A percentile compares a stretch with the other conserved stretches of the same genome.
phyloP scores from a whole-genome alignment of 2,113 vertebrate genomes.

The Cnemophilus loriae region DNA sequence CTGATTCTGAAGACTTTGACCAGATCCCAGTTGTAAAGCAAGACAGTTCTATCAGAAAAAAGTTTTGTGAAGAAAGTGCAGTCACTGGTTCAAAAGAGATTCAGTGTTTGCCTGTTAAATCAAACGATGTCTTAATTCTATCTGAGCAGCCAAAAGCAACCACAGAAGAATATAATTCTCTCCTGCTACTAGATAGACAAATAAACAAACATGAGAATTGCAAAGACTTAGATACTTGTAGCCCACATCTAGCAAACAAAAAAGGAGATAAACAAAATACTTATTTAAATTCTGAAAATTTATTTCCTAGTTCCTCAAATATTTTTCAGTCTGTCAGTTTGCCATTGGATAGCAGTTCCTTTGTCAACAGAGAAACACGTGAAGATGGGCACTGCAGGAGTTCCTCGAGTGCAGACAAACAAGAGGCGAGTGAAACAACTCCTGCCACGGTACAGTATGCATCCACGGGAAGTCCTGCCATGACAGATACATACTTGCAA shows the following conservation, averaged over 20 bases:
- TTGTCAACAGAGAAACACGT: neutral
- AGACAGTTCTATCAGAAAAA: neutral
- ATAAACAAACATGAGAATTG: neutral
- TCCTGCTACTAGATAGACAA: neutral
- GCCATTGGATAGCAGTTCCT: neutral
- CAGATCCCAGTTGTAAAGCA: constrained; percentile 30
- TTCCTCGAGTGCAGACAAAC: neutral
- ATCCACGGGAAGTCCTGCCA: neutral
- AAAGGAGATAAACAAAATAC: neutral
- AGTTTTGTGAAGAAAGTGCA: neutral
- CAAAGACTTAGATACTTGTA: neutral
- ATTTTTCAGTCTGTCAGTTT: neutral
- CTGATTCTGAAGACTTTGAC: constrained; percentile 45
- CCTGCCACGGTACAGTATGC: neutral
- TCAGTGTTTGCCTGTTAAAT: neutral
- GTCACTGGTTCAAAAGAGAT: neutral
- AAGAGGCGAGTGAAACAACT: neutral
- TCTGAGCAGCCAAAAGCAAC: neutral
- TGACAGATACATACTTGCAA: neutral
- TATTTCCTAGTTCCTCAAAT: neutral
- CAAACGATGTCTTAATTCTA: neutral
- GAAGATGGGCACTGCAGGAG: neutral
- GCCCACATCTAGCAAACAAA: neutral
- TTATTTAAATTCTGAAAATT: neutral
- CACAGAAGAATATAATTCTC: neutral